Percentiles rank a stretch among this genome's conserved stretches.
These are phyloP conservation scores for Anoplopoma fimbria DNA, from an alignment of 2,113 vertebrate species.

Conservation along the genomic window DNA sequence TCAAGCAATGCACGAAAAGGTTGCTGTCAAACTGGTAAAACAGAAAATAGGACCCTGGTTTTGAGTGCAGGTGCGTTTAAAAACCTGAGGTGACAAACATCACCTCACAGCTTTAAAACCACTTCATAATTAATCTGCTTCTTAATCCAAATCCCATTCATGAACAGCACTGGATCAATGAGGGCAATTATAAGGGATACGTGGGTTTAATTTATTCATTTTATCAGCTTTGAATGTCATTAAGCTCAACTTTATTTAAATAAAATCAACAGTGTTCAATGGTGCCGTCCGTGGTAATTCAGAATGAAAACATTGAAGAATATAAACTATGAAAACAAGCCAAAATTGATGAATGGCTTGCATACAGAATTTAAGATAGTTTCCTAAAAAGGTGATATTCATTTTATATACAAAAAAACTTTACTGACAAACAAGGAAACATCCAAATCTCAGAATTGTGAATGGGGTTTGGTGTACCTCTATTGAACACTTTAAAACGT, in stretches of 20 bases:
- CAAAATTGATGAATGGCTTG: background rate
- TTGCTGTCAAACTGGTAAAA: background rate
- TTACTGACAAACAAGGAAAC: background rate
- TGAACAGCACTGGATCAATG: background rate
- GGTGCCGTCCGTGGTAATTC: too few relatives aligned
- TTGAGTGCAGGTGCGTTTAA: background rate
- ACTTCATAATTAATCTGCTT: background rate
- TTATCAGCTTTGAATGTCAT: background rate
- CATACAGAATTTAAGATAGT: background rate
- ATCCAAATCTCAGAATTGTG: background rate
- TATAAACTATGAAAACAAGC: too few relatives aligned
- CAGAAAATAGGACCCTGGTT: background rate
- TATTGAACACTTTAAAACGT: background rate
- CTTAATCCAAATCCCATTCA: background rate
- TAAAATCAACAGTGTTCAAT: background rate
- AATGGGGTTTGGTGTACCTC: background rate
- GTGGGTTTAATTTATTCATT: background rate
- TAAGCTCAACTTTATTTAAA: background rate
- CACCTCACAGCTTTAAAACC: background rate
- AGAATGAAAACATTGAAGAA: too few relatives aligned
- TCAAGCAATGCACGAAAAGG: too few relatives aligned
- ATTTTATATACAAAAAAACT: background rate
- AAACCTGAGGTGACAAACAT: background rate
- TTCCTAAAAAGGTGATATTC: background rate
- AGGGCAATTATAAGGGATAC: background rate